Conservation (phyloP, 2,113 vertebrate species). For the Speoplatyrhinus poulsoni region DNA sequence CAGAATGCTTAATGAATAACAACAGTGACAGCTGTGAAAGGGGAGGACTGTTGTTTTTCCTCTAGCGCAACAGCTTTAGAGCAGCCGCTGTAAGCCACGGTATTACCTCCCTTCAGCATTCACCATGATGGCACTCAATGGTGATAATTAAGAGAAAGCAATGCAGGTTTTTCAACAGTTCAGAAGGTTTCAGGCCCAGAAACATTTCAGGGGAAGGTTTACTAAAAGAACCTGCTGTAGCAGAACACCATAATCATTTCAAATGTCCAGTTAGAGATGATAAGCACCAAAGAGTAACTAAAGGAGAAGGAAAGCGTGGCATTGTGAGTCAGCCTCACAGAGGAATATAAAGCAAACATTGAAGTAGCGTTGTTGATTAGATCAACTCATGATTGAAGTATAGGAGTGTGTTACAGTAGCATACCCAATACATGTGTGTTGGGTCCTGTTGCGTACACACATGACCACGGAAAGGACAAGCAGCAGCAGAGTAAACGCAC, state of each 20-base stretch:
- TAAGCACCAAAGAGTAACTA: background rate
- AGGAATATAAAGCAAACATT: constrained; percentile 12
- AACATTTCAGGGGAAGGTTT: constrained; percentile 5
- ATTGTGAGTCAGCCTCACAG: background rate
- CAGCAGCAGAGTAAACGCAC: constrained; percentile 74
- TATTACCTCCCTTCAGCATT: too few species aligned
- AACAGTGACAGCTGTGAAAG: constrained; percentile 28
- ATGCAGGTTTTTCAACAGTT: constrained; percentile 50
- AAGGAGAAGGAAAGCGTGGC: background rate
- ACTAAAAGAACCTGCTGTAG: background rate
- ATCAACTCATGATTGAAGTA: constrained; percentile 3
- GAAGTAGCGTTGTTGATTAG: constrained; percentile 1
- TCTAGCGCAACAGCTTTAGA: constrained; percentile 16
- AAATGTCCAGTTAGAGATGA: background rate
- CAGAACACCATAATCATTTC: background rate
- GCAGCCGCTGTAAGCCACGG: constrained; percentile 43
- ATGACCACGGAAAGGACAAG: constrained; percentile 77
- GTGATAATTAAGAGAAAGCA: constrained; percentile 53
- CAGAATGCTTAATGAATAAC: constrained; percentile 26
- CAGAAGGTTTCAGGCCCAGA: constrained; percentile 20
- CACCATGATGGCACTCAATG: constrained; percentile 31
- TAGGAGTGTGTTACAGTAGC: constrained; percentile 51
- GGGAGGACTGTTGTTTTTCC: background rate
- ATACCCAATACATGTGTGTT: constrained; percentile 83
- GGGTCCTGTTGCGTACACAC: constrained; percentile 74